phyloP scores from a whole-genome alignment of 2,797 vertebrate species.

The Neosilurus hyrtlii region DNA sequence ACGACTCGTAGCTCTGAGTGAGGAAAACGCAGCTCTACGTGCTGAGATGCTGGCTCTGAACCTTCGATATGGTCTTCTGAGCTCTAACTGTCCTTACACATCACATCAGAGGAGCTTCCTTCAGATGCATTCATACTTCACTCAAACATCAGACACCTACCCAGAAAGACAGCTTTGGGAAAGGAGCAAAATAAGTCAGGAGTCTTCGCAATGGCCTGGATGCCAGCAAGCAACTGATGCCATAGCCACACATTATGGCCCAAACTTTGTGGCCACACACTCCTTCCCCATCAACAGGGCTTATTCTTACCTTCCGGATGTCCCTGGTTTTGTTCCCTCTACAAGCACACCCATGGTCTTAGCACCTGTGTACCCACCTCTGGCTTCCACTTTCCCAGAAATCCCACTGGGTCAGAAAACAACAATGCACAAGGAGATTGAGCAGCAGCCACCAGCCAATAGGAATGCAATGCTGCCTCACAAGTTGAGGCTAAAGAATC shows the following conservation, averaged over 20 bases:
- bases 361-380: conserved; percentile 52
- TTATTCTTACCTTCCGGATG: conserved; percentile 64
- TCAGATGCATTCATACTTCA: conserved; percentile 49
- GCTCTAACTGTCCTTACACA: conserved; percentile 41
- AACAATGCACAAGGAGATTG: conserved; percentile 66
- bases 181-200: conserved; percentile 53
- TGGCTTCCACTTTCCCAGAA: conserved; percentile 46
- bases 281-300: conserved; percentile 62
- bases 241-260: conserved; percentile 47
- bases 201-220: conserved; percentile 42
- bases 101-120: conserved; percentile 57
- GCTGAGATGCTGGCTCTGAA: conserved; percentile 80
- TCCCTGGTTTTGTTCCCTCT: conserved; percentile 51
- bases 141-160: conserved; percentile 32
- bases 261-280: conserved; percentile 62
- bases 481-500: conserved; percentile 75
- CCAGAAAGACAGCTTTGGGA: conserved; percentile 56
- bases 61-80: conserved; percentile 73
- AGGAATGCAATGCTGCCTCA: conserved; percentile 64
- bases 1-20: conserved; percentile 74
- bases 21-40: conserved; percentile 81
- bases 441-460: conserved; percentile 68
- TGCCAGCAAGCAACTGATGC: conserved; percentile 37
- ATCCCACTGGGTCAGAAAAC: conserved; percentile 44
- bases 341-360: conserved; percentile 60